phyloP scores from a whole-genome alignment of 2,113 vertebrate species.

The Eurypyga helias region DNA sequence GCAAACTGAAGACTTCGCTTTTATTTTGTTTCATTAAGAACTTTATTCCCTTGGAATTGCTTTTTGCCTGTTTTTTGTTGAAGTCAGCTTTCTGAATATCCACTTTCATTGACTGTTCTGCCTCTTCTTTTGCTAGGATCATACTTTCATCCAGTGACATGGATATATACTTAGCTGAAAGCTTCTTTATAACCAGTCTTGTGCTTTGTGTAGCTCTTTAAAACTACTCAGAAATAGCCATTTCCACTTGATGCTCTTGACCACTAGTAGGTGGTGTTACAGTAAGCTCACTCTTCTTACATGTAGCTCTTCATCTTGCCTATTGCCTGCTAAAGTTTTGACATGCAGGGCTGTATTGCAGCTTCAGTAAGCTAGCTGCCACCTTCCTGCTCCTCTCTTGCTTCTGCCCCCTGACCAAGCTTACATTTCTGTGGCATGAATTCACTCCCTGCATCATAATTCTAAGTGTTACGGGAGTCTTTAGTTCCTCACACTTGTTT shows the following conservation, averaged over 20 bases:
- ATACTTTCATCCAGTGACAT: background rate
- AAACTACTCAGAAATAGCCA: background rate
- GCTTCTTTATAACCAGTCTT: background rate
- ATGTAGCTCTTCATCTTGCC: background rate
- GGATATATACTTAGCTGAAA: background rate
- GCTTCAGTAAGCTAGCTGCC: background rate
- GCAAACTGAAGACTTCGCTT: background rate
- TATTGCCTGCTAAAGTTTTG: background rate
- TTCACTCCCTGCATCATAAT: background rate
- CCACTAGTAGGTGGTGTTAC: background rate
- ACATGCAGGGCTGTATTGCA: background rate
- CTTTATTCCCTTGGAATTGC: background rate
- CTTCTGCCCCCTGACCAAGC: background rate
- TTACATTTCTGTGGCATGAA: background rate
- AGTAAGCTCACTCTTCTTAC: background rate
- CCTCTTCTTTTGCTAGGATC: background rate
- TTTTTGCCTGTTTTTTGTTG: background rate
- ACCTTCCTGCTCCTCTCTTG: background rate
- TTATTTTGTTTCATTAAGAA: background rate
- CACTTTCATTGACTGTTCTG: background rate
- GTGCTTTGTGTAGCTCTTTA: background rate
- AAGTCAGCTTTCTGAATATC: background rate
- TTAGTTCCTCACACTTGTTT: background rate
- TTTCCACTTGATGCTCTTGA: background rate
- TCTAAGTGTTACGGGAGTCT: background rate